Conservation (phyloP, 2,888 invertebrate species). For the Rhopalosiphum nymphaeae region DNA sequence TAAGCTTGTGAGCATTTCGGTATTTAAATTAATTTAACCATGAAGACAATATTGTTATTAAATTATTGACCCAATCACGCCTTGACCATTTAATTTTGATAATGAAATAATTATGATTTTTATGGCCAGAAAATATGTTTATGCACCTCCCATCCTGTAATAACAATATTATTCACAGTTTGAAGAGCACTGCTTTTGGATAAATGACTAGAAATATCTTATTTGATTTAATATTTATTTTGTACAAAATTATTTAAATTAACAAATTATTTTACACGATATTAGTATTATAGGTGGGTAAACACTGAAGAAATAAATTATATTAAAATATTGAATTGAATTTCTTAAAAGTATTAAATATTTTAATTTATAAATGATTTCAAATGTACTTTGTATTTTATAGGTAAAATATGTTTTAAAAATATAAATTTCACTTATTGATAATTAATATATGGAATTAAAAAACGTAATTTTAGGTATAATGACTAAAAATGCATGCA, state of each 20-base stretch:
- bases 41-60: constrained; percentile 28
- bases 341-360: neutral
- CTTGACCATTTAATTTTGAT: neutral
- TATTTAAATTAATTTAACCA: constrained; percentile 32
- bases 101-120: neutral
- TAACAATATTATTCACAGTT: neutral
- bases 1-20: neutral
- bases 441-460: neutral
- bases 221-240: neutral
- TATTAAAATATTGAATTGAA: neutral
- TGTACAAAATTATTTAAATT: neutral
- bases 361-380: neutral
- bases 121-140: neutral
- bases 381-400: no score
- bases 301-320: neutral
- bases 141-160: neutral
- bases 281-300: neutral
- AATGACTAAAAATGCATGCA: no score
- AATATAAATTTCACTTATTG: neutral
- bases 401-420: neutral
- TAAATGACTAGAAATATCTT: neutral
- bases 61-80: neutral
- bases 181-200: neutral
- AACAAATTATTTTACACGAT: neutral
- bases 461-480: neutral